Evolutionary conservation across 1,140 invertebrate genomes (phyloP).

Genomic region (Drosophila biarmipes): DNA sequence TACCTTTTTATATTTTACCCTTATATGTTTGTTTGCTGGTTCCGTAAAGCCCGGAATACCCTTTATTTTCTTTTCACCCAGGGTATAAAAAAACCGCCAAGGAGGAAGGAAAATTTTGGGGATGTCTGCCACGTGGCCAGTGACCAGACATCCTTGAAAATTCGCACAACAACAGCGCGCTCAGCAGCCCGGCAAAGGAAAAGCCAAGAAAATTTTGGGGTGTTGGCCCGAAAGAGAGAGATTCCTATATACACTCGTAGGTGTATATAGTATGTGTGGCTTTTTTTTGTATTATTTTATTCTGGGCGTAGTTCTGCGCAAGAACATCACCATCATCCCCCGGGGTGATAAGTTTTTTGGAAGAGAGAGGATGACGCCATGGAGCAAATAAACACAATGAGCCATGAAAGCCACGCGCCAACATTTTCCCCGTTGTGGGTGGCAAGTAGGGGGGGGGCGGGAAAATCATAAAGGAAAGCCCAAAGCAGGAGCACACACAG

Average conservation of each 20-base stretch:
- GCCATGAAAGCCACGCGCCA: conserved; percentile 73
- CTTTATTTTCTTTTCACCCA: background rate
- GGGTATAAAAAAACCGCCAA: conserved; percentile 19
- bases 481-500: conserved; percentile 14
- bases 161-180: conserved; percentile 8
- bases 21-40: too few species aligned
- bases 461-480: conserved; percentile 23
- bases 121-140: conserved; percentile 63
- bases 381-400: conserved; percentile 55
- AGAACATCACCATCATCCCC: conserved; percentile 43
- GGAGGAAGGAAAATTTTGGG: conserved; percentile 31
- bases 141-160: conserved; percentile 71
- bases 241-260: conserved; percentile 17
- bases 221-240: conserved; percentile 46
- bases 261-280: background rate
- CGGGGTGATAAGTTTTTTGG: conserved; percentile 28
- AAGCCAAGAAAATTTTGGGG: conserved; percentile 38
- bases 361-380: conserved; percentile 72
- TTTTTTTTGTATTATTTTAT: background rate
- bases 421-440: conserved; percentile 24
- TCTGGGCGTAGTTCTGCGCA: conserved; percentile 67
- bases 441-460: background rate
- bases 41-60: background rate
- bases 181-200: conserved; percentile 5
- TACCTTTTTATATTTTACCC: too few species aligned